A percentile compares a stretch with the other conserved stretches of the same genome.
Conservation (phyloP, 2,113 vertebrate genomes). For the Lipotes vexillifer region DNA sequence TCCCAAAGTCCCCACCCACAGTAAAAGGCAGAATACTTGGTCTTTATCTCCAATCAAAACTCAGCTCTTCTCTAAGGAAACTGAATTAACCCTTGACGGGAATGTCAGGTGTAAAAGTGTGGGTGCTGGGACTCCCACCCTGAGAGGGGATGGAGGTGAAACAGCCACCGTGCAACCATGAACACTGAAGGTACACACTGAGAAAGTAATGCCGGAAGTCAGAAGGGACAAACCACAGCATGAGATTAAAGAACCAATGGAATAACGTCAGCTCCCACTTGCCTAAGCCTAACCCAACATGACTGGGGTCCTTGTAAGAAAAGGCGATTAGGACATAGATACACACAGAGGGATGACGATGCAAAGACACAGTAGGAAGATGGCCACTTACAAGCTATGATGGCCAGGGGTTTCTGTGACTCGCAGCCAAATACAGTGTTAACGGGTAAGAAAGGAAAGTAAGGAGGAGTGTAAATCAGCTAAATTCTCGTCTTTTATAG, state of each 20-base stretch:
- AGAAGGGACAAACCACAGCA: not conserved
- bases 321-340: too few species aligned
- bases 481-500: not conserved
- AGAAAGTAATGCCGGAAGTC: accelerated
- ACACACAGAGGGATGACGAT: not conserved
- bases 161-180: accelerated
- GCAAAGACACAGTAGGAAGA: not conserved
- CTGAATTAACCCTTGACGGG: not conserved
- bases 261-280: not conserved
- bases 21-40: not conserved
- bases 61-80: not conserved
- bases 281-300: not conserved
- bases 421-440: not conserved
- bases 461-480: accelerated
- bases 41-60: not conserved
- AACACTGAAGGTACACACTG: not conserved
- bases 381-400: not conserved
- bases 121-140: not conserved
- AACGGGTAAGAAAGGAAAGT: too few species aligned
- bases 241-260: accelerated
- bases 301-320: too few species aligned
- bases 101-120: accelerated
- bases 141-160: too few species aligned
- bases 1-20: accelerated
- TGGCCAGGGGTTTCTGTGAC: not conserved